Percentiles rank a stretch among this genome's conserved stretches.
Evolutionary conservation across 2,888 invertebrate species (phyloP).

Genomic region (Ischnura elegans): DNA sequence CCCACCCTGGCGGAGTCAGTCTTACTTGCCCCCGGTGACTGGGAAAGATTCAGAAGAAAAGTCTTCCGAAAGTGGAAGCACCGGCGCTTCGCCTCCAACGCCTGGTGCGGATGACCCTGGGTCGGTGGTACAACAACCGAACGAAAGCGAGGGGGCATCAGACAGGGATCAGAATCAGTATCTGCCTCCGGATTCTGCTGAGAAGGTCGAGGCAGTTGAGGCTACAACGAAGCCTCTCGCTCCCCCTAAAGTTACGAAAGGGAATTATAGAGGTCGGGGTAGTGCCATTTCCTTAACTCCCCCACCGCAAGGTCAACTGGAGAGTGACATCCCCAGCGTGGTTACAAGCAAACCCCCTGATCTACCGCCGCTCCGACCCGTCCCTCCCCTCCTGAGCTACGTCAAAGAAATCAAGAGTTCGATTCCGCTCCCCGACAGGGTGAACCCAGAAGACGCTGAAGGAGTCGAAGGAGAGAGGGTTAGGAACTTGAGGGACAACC

Average conservation of each 20-base stretch:
- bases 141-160: background rate
- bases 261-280: background rate
- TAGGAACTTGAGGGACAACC: background rate
- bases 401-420: background rate
- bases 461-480: background rate
- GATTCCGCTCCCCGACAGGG: constrained; percentile 8
- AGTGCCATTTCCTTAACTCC: background rate
- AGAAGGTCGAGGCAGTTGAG: background rate
- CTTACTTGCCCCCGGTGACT: background rate
- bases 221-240: background rate
- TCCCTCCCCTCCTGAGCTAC: constrained; percentile 1
- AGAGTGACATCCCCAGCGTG: background rate
- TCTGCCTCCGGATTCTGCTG: background rate
- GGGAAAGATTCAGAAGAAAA: background rate
- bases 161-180: background rate
- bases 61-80: background rate
- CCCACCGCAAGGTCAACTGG: background rate
- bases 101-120: background rate
- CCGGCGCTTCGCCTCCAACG: background rate
- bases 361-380: background rate
- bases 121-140: background rate
- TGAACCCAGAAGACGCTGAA: background rate
- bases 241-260: background rate
- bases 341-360: background rate
- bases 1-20: background rate